Conservation (phyloP, 2,113 vertebrate genomes). For the Puma concolor region DNA sequence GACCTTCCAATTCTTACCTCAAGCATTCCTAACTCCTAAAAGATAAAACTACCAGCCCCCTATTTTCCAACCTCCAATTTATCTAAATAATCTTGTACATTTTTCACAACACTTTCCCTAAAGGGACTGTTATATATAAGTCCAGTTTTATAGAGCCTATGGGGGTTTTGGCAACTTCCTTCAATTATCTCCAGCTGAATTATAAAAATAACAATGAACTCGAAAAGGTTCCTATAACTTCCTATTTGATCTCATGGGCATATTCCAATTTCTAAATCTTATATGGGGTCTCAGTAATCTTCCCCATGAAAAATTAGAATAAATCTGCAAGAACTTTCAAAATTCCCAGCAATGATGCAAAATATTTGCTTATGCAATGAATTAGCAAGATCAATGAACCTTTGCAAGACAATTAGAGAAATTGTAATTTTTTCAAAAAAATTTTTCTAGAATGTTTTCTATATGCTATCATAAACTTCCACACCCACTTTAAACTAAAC, state of each 20-base stretch:
- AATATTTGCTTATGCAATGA: background rate
- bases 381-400: background rate
- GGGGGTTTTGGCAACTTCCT: background rate
- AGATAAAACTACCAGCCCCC: background rate
- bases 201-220: conserved; percentile 38
- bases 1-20: background rate
- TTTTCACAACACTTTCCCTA: background rate
- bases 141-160: background rate
- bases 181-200: background rate
- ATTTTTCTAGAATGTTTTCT: conserved; percentile 23
- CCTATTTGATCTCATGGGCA: background rate
- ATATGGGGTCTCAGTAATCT: background rate
- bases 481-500: background rate
- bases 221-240: conserved; percentile 11
- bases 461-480: background rate
- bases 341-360: background rate
- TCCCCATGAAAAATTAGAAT: background rate
- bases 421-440: background rate
- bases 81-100: conserved; percentile 25
- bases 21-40: background rate
- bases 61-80: background rate
- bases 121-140: background rate
- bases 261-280: conserved; percentile 4
- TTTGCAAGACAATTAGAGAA: conserved; percentile 23
- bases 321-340: conserved; percentile 12